Conservation (phyloP, 2,113 vertebrate species). For the Oenanthe oenanthe region DNA sequence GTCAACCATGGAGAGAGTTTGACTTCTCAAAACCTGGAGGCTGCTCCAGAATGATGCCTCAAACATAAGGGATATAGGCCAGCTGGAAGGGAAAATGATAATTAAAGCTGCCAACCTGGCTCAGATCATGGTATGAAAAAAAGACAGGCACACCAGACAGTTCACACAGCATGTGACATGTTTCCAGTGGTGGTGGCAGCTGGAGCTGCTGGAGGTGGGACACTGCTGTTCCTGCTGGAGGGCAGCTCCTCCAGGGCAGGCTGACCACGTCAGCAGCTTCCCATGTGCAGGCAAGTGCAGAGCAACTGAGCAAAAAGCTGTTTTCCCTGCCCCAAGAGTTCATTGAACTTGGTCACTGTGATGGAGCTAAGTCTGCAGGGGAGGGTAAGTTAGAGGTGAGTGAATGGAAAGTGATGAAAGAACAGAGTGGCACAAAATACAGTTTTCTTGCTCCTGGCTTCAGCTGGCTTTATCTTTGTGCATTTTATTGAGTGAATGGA, state of each 20-base stretch:
- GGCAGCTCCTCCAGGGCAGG: background rate
- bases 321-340: background rate
- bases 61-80: too few relatives aligned
- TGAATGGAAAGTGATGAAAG: background rate
- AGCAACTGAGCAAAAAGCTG: background rate
- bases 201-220: background rate
- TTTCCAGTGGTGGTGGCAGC: background rate
- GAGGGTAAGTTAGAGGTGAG: background rate
- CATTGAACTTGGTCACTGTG: background rate
- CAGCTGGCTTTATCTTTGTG: background rate
- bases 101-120: background rate
- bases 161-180: accelerated
- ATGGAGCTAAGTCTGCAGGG: background rate
- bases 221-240: background rate
- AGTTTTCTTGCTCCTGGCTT: background rate
- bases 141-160: background rate
- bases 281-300: background rate
- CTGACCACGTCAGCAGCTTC: background rate
- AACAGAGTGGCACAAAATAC: background rate
- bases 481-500: background rate
- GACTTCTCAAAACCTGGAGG: background rate
- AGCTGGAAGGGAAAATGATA: background rate
- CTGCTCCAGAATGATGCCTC: background rate
- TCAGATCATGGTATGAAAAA: background rate
- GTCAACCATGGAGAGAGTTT: background rate